Evolutionary conservation across 2,888 invertebrate species (phyloP).

Genomic region (Embidobia sp.): DNA sequence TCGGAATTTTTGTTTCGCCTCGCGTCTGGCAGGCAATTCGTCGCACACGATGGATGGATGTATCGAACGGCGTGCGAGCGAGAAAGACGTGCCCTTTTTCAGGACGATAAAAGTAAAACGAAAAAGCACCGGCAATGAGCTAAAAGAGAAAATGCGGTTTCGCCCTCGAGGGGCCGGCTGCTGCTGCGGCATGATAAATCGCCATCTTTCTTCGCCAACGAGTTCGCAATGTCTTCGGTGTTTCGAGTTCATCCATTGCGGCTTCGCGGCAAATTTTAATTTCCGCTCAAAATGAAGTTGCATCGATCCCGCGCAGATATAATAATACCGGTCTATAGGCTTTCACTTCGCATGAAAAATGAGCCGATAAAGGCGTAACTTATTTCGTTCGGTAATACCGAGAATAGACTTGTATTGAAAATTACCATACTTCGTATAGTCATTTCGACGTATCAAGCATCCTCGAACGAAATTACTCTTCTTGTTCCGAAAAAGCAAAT

Average conservation of each 20-base stretch:
- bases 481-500: too few relatives aligned
- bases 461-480: neutral
- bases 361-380: too few relatives aligned
- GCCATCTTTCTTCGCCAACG: slow-evolving; percentile 67
- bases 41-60: slow-evolving; percentile 71
- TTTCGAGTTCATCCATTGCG: slow-evolving; percentile 58
- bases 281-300: slow-evolving; percentile 59
- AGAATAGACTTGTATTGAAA: too few relatives aligned
- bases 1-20: slow-evolving; percentile 68
- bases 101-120: slow-evolving; percentile 58
- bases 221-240: slow-evolving; percentile 71
- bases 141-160: slow-evolving; percentile 58
- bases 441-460: too few relatives aligned
- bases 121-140: slow-evolving; percentile 60
- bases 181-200: slow-evolving; percentile 76
- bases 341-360: too few relatives aligned
- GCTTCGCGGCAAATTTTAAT: slow-evolving; percentile 62
- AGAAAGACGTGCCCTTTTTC: slow-evolving; percentile 48
- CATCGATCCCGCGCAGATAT: too few relatives aligned
- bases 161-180: slow-evolving; percentile 39
- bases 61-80: slow-evolving; percentile 67
- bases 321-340: too few relatives aligned
- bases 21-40: slow-evolving; percentile 73
- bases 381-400: too few relatives aligned
- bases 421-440: too few relatives aligned